Base-by-base conservation (phyloP, 2,113 vertebrate genomes). In the Notothenia coriiceps region DNA sequence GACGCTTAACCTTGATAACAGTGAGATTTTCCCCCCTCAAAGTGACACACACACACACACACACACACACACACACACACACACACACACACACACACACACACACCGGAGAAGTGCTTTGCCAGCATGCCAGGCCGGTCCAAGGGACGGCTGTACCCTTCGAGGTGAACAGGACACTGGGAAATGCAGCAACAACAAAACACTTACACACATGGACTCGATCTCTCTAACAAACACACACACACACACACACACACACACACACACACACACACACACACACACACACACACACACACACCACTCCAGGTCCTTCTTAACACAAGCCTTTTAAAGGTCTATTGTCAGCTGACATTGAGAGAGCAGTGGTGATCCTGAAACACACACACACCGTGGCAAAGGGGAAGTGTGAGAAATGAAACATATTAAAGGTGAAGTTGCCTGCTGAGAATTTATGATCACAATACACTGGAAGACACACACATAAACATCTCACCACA, bases 1-100 rank as follows among this genome's bases (percentile, higher is more conserved):
- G 92, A 93, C 90, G 89, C 91, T 93, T 95, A 94, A 95, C 94
- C 94, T 95, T 95, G 93, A 92, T 93, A 93, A 90, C 93, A 92
- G 90, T 92, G 92, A 94, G 93, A 91, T 89, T 92, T 83, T 70
- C 29, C 77, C 88, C 90, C 88, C 90, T 87, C 88, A 92, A 92
- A 93, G 92, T 94, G 92, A 92, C 91, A 92, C 90, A 90, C 78
- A 80, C 89, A 80, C 86, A 82, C 87, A 89, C 71, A 70, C 80
- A 78, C 86, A 80, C 87, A 82, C 84, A 75, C 81, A 85, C 83
- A 84, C 82, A 74, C 76, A 76, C 80, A 57, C 82, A 81, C 87
- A 78, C 74, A 71, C 66, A 75, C 82, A 75, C 74, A 74, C 79
- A 75, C 63, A 57, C 68, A 68, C 65, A 68, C 70, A 77, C 84